A percentile compares a stretch with the other conserved stretches of the same genome.
These are phyloP conservation scores for Mesitornis unicolor DNA, from an alignment of 2,113 vertebrate genomes.

Conservation along the genomic window DNA sequence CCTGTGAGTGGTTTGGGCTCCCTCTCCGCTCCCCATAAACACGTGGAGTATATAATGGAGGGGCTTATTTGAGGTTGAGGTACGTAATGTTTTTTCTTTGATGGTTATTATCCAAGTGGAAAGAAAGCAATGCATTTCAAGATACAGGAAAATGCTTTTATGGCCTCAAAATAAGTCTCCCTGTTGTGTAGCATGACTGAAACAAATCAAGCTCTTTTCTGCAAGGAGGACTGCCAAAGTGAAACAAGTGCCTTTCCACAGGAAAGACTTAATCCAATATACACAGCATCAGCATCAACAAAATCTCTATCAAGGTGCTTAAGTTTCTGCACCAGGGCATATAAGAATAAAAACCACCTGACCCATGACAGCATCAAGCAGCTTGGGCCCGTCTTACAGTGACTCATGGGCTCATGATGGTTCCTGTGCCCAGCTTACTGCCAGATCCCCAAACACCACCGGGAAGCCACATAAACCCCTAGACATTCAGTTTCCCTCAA, in stretches of 20 bases:
- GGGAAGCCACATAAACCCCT: not conserved
- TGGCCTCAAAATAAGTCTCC: not conserved
- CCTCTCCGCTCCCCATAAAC: not conserved
- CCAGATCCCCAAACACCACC: accelerated
- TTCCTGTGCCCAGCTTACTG: not conserved
- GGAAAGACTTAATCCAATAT: not conserved
- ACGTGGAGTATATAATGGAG: not conserved
- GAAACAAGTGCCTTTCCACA: not conserved
- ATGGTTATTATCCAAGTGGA: not conserved
- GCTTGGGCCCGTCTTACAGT: not conserved
- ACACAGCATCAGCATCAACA: not conserved
- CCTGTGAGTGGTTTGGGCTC: not conserved
- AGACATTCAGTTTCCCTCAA: not conserved
- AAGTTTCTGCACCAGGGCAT: not conserved
- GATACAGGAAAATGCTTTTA: not conserved
- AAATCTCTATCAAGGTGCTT: not conserved
- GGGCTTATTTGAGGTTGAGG: not conserved
- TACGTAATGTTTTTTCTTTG: not conserved
- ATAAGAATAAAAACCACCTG: not conserved
- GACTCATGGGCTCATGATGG: not conserved
- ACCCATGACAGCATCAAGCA: accelerated
- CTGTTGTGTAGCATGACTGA: not conserved
- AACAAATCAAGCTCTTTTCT: not conserved
- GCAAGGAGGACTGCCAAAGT: not conserved
- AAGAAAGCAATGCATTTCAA: not conserved